Conservation (phyloP, 2,797 vertebrate species). For the Syngnathus acus region DNA sequence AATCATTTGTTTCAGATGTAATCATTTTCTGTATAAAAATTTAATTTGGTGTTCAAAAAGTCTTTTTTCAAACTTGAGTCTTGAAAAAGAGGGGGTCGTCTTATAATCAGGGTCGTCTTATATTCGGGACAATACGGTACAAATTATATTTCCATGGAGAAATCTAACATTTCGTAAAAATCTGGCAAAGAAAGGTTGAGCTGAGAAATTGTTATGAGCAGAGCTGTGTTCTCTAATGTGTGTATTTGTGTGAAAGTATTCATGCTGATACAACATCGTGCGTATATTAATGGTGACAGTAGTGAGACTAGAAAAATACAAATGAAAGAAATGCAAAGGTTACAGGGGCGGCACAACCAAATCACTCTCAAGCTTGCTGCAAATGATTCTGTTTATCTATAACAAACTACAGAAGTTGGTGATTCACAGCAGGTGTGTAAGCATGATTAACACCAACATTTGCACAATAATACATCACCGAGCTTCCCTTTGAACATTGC, state of each 20-base stretch:
- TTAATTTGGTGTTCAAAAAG: no score
- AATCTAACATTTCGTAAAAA: conserved; percentile 11
- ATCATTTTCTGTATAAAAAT: no score
- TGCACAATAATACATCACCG: neutral
- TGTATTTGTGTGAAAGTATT: neutral
- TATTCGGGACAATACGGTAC: neutral
- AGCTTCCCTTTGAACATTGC: neutral
- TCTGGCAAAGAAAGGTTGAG: conserved; percentile 11
- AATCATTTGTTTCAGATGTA: no score
- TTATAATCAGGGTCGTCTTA: no score
- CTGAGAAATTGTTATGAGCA: conserved; percentile 25
- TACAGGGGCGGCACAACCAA: neutral
- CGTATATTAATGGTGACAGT: neutral
- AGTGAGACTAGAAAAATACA: neutral
- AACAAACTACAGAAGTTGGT: neutral
- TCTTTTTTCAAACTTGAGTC: no score
- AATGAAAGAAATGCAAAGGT: neutral
- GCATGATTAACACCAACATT: neutral
- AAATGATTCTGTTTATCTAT: neutral
- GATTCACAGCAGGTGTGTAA: neutral
- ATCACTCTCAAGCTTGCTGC: neutral
- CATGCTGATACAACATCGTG: neutral
- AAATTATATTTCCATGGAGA: conserved; percentile 32
- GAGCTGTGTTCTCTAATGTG: neutral
- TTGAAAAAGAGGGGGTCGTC: no score